Evolutionary conservation across 1,140 invertebrate genomes (phyloP), one percentile per base, ranked within the genome.

Genomic region (Hypothenemus hampei): DNA sequence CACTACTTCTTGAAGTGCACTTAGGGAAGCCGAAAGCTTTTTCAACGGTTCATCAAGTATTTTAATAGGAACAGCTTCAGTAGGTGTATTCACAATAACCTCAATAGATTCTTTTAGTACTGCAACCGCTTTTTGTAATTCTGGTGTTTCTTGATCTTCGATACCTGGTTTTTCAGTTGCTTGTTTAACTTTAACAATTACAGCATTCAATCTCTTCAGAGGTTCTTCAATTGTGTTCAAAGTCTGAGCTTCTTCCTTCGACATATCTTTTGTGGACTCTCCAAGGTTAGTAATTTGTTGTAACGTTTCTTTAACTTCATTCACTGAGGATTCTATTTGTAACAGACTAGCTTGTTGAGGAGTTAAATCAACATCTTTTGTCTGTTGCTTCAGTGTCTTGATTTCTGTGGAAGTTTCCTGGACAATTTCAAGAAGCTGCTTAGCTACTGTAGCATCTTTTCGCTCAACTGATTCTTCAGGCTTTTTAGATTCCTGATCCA

Each of bases 1-100:
- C n/a, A n/a, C n/a, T n/a, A n/a, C n/a, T n/a, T n/a, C n/a, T n/a
- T n/a, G n/a, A 31, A 46, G 16, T 33, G 18, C 4, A n/a, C 15
- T 40, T 3, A 50, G 16, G 5, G 44, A 20, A 50, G 46, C 53
- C 22, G 29, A 10, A 4, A 62, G 45, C 15, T 15, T 35, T 16
- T 48, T 11, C 3, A 62, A 29, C 22, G 45, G 50, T 10, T 24
- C 21, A 36, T 53, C 18, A 16, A 59, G 22, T 19, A 46, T 24
- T 39, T 58, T 13, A 6, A 39, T 19, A 19, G 3, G 8, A 35
- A 58, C 21, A 0, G 39, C 6, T 50, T 33, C 13, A 8, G 55
- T 16, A 10, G 29, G 21, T 19, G 24, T 13, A 18, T 43, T 33
- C 13, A 43, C 1, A 39, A 52, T 10, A 19, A 16, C 37, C 33